phyloP scores from a whole-genome alignment of 2,888 invertebrate genomes.

The Lasiommata megera region DNA sequence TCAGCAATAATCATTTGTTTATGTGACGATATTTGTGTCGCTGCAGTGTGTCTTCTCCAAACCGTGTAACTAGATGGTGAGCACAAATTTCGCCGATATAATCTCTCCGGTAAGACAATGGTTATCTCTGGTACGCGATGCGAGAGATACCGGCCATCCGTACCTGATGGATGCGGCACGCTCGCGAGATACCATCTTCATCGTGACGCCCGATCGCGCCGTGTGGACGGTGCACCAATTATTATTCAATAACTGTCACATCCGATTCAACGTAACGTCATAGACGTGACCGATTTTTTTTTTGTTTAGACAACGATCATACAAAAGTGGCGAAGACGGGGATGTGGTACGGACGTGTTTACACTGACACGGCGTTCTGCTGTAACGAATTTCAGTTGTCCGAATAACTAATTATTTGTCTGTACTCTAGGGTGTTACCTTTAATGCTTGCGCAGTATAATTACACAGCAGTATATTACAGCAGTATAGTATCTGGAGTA shows the following conservation, averaged over 20 bases:
- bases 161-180: slow-evolving; percentile 77
- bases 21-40: neutral
- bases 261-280: slow-evolving; percentile 33
- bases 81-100: slow-evolving; percentile 77
- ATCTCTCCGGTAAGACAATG: slow-evolving; percentile 57
- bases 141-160: slow-evolving; percentile 58
- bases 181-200: slow-evolving; percentile 68
- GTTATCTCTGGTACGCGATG: slow-evolving; percentile 71
- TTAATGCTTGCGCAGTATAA: no score
- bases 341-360: no score
- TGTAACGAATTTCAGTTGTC: no score
- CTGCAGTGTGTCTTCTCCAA: neutral
- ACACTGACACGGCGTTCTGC: no score
- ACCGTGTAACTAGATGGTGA: slow-evolving; percentile 45
- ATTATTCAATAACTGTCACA: slow-evolving; percentile 68
- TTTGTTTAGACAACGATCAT: neutral
- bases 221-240: slow-evolving; percentile 76
- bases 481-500: no score
- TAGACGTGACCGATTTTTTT: neutral
- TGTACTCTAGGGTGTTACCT: no score
- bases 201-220: slow-evolving; percentile 62
- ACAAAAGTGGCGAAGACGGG: neutral
- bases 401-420: no score
- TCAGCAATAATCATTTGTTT: no score
- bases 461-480: no score